A percentile compares a stretch with the other conserved stretches of the same genome.
phyloP scores from a whole-genome alignment of 37 sponge, comb jelly and placozoan genomes.

The Ephydatia muelleri region DNA sequence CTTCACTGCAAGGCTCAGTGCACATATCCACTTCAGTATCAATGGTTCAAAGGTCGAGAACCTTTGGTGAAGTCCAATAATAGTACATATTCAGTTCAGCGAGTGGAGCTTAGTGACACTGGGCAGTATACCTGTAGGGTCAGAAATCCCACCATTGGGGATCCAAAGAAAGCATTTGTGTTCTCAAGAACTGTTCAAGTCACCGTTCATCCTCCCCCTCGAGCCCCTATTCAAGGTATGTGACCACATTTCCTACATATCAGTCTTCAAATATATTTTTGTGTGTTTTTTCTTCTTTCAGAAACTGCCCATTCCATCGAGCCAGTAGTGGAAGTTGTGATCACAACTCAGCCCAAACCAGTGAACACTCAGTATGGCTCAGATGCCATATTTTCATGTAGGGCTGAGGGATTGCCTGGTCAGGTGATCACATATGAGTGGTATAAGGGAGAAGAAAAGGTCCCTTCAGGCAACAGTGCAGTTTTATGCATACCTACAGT shows the following conservation, averaged over 20 bases:
- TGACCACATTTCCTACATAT: too few relatives aligned
- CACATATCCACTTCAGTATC: slow-evolving; percentile 14
- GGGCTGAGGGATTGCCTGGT: not conserved
- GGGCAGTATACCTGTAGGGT: slow-evolving; percentile 33
- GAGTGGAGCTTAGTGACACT: not conserved
- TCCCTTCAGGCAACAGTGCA: not conserved
- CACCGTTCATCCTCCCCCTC: not conserved
- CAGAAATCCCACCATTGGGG: slow-evolving; percentile 38
- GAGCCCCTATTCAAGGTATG: not conserved
- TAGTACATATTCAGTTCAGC: not conserved
- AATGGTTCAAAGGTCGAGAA: slow-evolving; percentile 12
- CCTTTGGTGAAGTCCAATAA: not conserved
- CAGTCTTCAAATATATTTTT: too few relatives aligned
- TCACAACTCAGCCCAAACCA: not conserved
- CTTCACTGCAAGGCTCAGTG: not conserved
- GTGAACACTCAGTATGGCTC: not conserved
- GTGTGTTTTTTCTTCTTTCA: not conserved
- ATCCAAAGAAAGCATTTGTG: not conserved
- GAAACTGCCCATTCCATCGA: not conserved
- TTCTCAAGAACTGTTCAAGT: slow-evolving; percentile 15
- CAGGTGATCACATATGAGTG: not conserved
- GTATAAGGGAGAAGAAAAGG: not conserved
- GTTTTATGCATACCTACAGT: not conserved
- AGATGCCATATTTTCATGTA: not conserved
- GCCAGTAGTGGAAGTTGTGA: not conserved